Evolutionary conservation across 1,140 invertebrate species (phyloP), one percentile per base, ranked within the genome.

Genomic region (Drosophila erecta): DNA sequence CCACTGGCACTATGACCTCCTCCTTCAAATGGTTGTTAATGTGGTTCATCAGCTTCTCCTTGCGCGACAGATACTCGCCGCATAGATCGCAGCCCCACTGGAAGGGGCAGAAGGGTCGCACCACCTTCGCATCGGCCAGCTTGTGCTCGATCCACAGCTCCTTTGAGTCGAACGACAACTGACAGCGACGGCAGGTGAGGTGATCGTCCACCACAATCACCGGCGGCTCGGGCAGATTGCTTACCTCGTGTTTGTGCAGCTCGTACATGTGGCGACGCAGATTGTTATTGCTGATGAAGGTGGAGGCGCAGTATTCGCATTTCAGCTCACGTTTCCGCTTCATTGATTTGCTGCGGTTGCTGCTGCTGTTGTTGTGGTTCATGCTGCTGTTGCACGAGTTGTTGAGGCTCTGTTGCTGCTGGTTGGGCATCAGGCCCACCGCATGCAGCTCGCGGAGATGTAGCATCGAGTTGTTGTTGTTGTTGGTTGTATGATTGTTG

Each of bases 11-110:
- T 53, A 91, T 90, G 6, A 79, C 83, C 30, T 81, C 81, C 72
- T 91, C 90, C 56, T 91, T 91, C 33, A 91, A 66, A 59, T 91
- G 90, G 60, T 91, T 91, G 27, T 90, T 79, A 15, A 92, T 91
- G 64, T 92, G 92, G 55, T 92, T 90, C 59, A 92, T 81, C 4
- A 92, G 74, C 70, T 92, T 90, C 75, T 92, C 92, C 55, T 92
- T 92, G 41, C 92, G 83, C 58, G 91, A 92, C 53, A 92, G 71
- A 57, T 92, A 90, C 44, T 90, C 91, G 43, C 90, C 90, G 58
- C 92, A 92, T 41, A 92, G 57, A 40, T 92, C 92, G 71, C 92
- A 92, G 55, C 87, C 87, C 92, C 92, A 92, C 44, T 92, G 91
- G 65, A 91, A 92, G 55, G 91, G 90, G 27, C 90, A 90, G 24